A percentile compares a stretch with the other conserved stretches of the same genome.
Conservation (phyloP, 1,140 invertebrate genomes). For the Ceratosolen fusciceps region DNA sequence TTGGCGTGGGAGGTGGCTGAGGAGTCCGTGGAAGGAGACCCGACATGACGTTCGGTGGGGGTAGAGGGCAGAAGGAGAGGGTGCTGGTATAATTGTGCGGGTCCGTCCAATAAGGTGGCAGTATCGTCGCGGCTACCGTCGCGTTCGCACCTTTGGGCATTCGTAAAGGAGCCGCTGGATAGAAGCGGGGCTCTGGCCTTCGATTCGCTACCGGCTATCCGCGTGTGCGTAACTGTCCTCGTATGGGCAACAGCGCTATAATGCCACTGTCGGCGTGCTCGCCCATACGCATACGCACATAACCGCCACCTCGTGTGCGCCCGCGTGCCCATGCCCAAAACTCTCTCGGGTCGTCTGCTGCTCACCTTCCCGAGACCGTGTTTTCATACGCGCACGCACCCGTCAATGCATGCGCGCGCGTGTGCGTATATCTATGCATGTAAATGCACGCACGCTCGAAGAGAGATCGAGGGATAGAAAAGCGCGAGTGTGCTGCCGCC, state of each 20-base stretch:
- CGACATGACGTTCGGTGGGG: constrained; percentile 53
- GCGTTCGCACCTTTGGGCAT: constrained; percentile 48
- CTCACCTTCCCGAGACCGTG: too few species aligned
- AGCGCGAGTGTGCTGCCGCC: constrained; percentile 39
- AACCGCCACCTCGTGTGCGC: neutral
- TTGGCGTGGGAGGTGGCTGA: neutral
- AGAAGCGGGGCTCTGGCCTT: neutral
- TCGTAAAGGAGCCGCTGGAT: neutral
- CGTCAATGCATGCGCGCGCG: neutral
- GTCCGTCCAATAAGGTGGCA: constrained; percentile 70
- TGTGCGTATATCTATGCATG: constrained; percentile 10
- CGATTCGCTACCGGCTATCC: constrained; percentile 16
- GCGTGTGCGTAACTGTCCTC: neutral
- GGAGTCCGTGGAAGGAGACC: constrained; percentile 44
- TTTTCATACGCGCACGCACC: neutral
- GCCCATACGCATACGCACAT: neutral
- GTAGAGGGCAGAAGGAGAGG: constrained; percentile 57
- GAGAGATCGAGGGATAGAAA: constrained; percentile 7
- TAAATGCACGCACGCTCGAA: neutral
- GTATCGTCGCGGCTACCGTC: constrained; percentile 65
- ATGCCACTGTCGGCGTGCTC: too few species aligned
- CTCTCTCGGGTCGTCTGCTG: too few species aligned
- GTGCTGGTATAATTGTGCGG: constrained; percentile 71
- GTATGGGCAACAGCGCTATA: too few species aligned
- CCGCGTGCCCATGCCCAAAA: neutral